phyloP scores from a whole-genome alignment of 2,113 vertebrate species.

The Prolemur simus region DNA sequence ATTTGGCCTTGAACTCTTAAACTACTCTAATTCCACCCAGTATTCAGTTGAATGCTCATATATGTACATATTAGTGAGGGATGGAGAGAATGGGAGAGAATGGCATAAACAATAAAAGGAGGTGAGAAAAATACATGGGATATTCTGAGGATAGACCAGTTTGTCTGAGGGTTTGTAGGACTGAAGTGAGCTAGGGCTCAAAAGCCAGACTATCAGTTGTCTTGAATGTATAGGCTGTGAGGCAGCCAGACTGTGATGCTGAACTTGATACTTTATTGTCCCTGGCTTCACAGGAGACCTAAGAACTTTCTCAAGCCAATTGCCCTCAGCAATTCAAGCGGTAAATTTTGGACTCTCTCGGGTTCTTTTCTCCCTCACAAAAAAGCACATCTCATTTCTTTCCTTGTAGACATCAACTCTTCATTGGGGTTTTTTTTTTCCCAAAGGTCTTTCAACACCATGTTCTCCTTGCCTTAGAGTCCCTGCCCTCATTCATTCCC shows the following conservation, averaged over 20 bases:
- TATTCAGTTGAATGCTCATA: no score
- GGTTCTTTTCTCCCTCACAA: neutral
- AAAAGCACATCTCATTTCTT: neutral
- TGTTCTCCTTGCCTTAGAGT: neutral
- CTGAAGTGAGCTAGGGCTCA: neutral
- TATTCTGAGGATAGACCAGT: neutral
- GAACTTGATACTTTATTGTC: neutral
- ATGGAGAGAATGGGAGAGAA: neutral
- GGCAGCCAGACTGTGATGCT: neutral
- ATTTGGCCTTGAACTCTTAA: neutral
- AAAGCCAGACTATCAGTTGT: neutral
- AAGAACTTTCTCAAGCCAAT: neutral
- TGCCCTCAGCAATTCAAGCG: neutral
- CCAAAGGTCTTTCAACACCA: neutral
- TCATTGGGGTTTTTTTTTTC: neutral
- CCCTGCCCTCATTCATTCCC: neutral
- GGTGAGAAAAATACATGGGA: neutral
- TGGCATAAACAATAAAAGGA: neutral
- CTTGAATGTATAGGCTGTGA: neutral
- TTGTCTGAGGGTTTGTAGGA: neutral
- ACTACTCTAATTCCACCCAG: no score
- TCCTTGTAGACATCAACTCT: neutral
- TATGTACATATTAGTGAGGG: neutral
- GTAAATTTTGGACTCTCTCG: neutral
- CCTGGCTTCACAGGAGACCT: neutral